Base-by-base conservation (phyloP, 2,888 invertebrate genomes). In the Tachina fera region DNA sequence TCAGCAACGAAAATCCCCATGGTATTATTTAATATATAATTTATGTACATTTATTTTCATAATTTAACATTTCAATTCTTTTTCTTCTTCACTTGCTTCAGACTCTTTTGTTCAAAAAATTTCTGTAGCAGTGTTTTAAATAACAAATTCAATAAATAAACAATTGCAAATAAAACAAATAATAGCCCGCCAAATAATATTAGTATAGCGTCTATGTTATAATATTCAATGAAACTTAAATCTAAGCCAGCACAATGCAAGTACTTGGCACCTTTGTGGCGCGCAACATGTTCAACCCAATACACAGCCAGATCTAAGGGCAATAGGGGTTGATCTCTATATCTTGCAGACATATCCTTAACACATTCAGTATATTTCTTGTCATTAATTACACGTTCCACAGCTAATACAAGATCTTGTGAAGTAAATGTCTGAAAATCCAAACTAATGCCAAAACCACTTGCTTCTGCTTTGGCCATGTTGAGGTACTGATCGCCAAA, bases 401-500 rank as follows among this genome's bases (percentile, higher is more conserved):
- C 89, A 6, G 89, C 85, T 0, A 31, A n/a, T 5, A 68, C n/a
- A 0, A 94, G 87, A 8, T 81, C 89, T 3, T 90, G 89, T 60
- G 91, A 89, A 0, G 89, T 92, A 4, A 94, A 63, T 0, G 90
- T 88, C 2, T 88, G 83, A 53, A 91, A 92, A 53, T 91, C 89
- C 0, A 94, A 88, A 1, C 87, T 89, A 4, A 92, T 85, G 0
- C 92, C 94, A 88, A 91, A 93, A 4, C 94, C 94, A 61, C 90
- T 89, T 5, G 88, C 83, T 74, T 91, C 92, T 4, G 93, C 93
- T 11, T 91, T 91, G 1, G 89, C 92, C 90, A 94, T 93, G 84
- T 94, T 94, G 19, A 93, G 87, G 72, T 92, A 91, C 88, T 94
- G 94, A 89, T 94, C 94, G 0, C 91, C 93, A 80, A 93, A 93